Percentiles rank a stretch among this genome's conserved stretches.
Evolutionary conservation across 2,113 vertebrate species (phyloP).

Genomic region (Scatophagus argus): DNA sequence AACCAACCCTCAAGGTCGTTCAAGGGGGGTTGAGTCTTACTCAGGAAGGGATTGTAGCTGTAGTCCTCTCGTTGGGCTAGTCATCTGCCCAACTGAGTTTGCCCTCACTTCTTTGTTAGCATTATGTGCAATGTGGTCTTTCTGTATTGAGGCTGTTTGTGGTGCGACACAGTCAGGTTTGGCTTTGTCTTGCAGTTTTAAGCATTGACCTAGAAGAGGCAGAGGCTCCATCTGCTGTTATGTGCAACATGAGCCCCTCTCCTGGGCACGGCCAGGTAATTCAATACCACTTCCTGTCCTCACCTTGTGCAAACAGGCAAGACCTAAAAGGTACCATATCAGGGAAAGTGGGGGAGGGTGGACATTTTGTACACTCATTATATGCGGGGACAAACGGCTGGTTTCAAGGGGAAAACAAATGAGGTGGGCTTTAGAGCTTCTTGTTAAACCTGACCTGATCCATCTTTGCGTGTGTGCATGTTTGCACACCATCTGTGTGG

Average conservation of each 20-base stretch:
- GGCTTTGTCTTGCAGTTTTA: slow-evolving; percentile 35
- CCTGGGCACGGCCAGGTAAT: slow-evolving; percentile 55
- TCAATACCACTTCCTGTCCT: slow-evolving; percentile 68
- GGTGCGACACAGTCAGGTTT: neutral
- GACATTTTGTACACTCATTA: slow-evolving; percentile 47
- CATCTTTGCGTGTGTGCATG: slow-evolving; percentile 19
- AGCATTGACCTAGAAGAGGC: slow-evolving; percentile 52
- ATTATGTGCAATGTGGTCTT: neutral
- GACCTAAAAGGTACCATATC: slow-evolving; percentile 35
- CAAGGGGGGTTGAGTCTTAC: slow-evolving; percentile 23
- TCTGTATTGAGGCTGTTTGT: neutral
- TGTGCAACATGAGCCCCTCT: slow-evolving; percentile 64
- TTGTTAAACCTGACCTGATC: slow-evolving; percentile 42
- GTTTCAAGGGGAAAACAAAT: slow-evolving; percentile 62
- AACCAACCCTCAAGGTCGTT: slow-evolving; percentile 60
- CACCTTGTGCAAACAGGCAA: slow-evolving; percentile 51
- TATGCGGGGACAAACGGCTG: slow-evolving; percentile 38
- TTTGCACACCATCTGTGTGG: slow-evolving; percentile 39
- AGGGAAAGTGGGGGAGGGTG: slow-evolving; percentile 11
- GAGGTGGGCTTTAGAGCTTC: slow-evolving; percentile 32
- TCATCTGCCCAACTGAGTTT: neutral
- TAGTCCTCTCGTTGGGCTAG: slow-evolving; percentile 1
- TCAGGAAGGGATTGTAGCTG: slow-evolving; percentile 29
- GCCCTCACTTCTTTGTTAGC: neutral
- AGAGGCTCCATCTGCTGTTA: slow-evolving; percentile 43